Conservation (phyloP, 1,140 invertebrate genomes). For the Panagrolaimus sp. region DNA sequence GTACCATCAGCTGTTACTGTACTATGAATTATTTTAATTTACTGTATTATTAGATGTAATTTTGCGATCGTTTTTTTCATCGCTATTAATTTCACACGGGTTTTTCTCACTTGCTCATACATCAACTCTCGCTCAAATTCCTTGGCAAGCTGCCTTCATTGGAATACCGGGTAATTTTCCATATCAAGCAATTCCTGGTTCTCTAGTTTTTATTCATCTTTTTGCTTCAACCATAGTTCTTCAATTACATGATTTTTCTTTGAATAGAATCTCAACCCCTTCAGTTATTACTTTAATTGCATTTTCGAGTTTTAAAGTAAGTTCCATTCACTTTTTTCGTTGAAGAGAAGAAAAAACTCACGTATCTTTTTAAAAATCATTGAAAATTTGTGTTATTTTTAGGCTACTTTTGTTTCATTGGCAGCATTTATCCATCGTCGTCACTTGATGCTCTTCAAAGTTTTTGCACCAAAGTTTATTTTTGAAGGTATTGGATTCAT, state of each 20-base stretch:
- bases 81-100: background rate
- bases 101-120: slow-evolving; percentile 35
- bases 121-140: slow-evolving; percentile 32
- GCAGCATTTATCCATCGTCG: slow-evolving; percentile 25
- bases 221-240: slow-evolving; percentile 28
- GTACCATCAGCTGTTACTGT: too few species aligned
- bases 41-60: slow-evolving; percentile 14
- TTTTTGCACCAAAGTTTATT: slow-evolving; percentile 42
- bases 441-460: slow-evolving; percentile 40
- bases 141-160: slow-evolving; percentile 37
- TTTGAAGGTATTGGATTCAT: slow-evolving; percentile 31
- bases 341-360: background rate
- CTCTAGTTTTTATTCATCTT: slow-evolving; percentile 26
- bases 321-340: slow-evolving; percentile 14
- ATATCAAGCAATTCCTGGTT: slow-evolving; percentile 23
- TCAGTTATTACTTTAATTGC: slow-evolving; percentile 9
- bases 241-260: background rate
- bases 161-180: slow-evolving; percentile 34
- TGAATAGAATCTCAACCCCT: background rate
- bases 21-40: slow-evolving; percentile 9
- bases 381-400: slow-evolving; percentile 2
- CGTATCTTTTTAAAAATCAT: background rate
- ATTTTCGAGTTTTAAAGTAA: slow-evolving; percentile 5
- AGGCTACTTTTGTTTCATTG: slow-evolving; percentile 20
- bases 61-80: background rate